Percentiles rank a stretch among this genome's conserved stretches.
phyloP scores from a whole-genome alignment of 2,888 invertebrate genomes.

The Agonum fuliginosum region DNA sequence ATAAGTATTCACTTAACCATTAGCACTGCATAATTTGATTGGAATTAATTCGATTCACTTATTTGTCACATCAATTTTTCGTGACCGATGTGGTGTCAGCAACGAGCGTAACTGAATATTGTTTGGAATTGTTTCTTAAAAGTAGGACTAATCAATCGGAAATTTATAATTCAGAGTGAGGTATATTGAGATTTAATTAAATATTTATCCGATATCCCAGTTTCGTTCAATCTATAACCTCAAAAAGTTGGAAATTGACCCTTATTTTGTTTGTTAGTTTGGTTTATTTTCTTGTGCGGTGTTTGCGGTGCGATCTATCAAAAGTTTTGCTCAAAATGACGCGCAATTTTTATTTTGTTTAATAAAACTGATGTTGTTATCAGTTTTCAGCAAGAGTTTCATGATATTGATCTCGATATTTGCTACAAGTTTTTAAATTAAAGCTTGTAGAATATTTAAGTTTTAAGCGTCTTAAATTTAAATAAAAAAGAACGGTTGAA shows the following conservation, averaged over 20 bases:
- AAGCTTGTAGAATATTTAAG: no score
- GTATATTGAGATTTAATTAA: constrained; percentile 18
- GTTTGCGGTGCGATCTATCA: not conserved
- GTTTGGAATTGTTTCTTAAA: constrained; percentile 25
- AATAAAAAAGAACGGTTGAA: no score
- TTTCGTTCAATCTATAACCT: constrained; percentile 19
- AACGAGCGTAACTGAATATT: constrained; percentile 14
- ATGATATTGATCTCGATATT: no score
- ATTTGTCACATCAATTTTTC: not conserved
- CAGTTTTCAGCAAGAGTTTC: not conserved
- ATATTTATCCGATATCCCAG: constrained; percentile 15
- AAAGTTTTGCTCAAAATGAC: no score
- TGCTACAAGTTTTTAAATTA: no score
- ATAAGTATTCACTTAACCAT: not conserved
- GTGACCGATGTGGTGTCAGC: constrained; percentile 14
- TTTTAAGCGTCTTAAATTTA: no score
- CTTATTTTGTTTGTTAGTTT: not conserved
- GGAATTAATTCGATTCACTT: not conserved
- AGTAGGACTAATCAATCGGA: constrained; percentile 33
- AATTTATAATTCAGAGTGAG: constrained; percentile 15
- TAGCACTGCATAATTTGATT: not conserved
- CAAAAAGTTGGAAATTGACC: not conserved
- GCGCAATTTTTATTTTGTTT: not conserved
- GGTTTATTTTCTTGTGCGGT: not conserved
- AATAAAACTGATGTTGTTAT: not conserved